Conservation (phyloP, 1,140 invertebrate genomes). For the Lucilia sericata region DNA sequence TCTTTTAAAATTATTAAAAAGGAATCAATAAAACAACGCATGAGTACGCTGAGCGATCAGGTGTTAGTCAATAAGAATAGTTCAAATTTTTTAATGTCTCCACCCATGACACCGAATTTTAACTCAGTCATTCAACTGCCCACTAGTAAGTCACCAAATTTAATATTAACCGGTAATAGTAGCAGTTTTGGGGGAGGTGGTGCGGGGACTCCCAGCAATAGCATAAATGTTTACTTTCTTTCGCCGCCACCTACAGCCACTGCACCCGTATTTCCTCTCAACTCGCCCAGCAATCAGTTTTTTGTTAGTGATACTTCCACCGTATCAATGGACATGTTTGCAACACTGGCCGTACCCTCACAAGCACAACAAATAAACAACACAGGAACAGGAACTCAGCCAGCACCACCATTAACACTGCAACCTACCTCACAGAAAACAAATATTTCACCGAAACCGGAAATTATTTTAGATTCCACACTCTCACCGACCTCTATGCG, state of each 20-base stretch:
- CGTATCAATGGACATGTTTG: conserved; percentile 63
- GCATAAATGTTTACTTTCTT: conserved; percentile 66
- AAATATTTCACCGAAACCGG: conserved; percentile 63
- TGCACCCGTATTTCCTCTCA: conserved; percentile 52
- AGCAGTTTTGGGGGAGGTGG: neutral
- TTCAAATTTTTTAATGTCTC: conserved; percentile 62
- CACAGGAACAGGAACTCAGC: conserved; percentile 38
- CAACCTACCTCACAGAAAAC: conserved; percentile 20
- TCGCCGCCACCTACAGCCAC: conserved; percentile 62
- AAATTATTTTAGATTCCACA: conserved; percentile 67
- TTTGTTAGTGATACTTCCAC: conserved; percentile 59
- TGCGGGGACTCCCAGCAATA: conserved; percentile 36
- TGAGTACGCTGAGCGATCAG: conserved; percentile 66
- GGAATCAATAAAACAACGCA: conserved; percentile 52
- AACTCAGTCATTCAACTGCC: conserved; percentile 48
- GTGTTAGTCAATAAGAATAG: conserved; percentile 51
- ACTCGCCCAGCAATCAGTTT: conserved; percentile 47
- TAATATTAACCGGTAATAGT: neutral
- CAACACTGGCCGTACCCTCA: conserved; percentile 57
- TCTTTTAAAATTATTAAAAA: neutral
- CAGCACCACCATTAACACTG: conserved; percentile 45
- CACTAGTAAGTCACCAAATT: conserved; percentile 52
- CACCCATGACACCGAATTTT: conserved; percentile 62
- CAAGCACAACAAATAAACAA: conserved; percentile 12
- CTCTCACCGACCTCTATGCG: conserved; percentile 59